Base-by-base conservation (phyloP, 2,888 invertebrate species). In the Apodemia hepburni region DNA sequence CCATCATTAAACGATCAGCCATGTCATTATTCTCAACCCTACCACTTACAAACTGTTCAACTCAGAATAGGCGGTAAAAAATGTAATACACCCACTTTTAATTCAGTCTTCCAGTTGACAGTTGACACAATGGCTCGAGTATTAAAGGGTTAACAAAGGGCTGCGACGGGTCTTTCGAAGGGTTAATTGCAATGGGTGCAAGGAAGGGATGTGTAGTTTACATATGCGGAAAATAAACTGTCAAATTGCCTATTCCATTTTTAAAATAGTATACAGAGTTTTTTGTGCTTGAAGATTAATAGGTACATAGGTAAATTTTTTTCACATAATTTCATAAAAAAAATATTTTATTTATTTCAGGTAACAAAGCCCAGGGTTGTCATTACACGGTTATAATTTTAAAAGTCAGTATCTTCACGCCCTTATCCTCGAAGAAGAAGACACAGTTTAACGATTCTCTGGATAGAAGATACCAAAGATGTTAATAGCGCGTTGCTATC, bases 181-280 rank as follows among this genome's bases (percentile, higher is more conserved):
- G 89, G 87, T 84, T 89, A 90, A 90, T 87, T 85, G 85, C 84
- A 78, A 85, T 81, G 84, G 83, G 85, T 75, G 82, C 77, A 61
- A 61, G 73, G 67, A 69, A 70, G 72, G 73, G 71, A 64, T 67
- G 66, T 72, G 71, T 74, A 77, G 71, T 75, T 73, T 74, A 71
- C 70, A 69, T 72, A 74, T 69, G 66, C 64, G 68, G 65, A 75
- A 68, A 67, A 63, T 63, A 78, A 77, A 66, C 84, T 84, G 82
- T 82, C 79, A 78, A 9, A 15, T 15, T 15, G 42, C 5, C 42
- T 5, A 15, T 42, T 42, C 15, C 5, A 15, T 42, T 42, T 42
- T 42, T 15, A 42, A 42, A 42, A 12, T 12, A 12, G 6, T 12
- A 3, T 3, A 12, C 3, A 0, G 8, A 7, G 2, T 33, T 33